Percentiles rank a stretch among this genome's conserved stretches.
phyloP scores from a whole-genome alignment of 2,888 invertebrate genomes.

The Cacoxenus indagator region DNA sequence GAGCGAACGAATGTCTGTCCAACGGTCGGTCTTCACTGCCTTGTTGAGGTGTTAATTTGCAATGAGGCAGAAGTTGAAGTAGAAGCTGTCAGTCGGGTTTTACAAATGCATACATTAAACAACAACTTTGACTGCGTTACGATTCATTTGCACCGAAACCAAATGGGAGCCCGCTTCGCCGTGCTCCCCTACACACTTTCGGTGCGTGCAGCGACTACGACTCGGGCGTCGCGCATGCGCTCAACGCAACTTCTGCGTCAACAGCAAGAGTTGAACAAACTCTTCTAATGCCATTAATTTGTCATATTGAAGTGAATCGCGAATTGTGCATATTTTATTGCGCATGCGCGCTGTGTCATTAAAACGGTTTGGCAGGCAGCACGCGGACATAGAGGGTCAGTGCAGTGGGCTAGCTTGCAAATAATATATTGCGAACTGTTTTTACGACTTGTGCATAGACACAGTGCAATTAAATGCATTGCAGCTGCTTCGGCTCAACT shows the following conservation, averaged over 20 bases:
- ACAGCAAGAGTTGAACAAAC: conserved; percentile 12
- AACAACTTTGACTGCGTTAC: neutral
- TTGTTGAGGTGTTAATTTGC: conserved; percentile 27
- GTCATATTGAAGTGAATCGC: conserved; percentile 32
- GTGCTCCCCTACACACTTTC: neutral
- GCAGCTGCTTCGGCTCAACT: neutral
- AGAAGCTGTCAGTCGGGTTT: conserved; percentile 22
- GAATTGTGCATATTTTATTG: conserved; percentile 24
- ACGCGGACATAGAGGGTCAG: neutral
- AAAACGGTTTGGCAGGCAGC: too few relatives aligned
- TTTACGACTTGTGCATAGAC: neutral
- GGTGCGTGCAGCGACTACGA: too few relatives aligned
- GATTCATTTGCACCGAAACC: conserved; percentile 3
- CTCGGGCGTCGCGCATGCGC: conserved; percentile 8
- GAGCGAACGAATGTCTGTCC: neutral
- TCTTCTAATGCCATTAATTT: conserved; percentile 34
- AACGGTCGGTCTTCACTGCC: neutral
- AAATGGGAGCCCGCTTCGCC: neutral
- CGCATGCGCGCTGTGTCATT: conserved; percentile 18
- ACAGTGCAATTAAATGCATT: conserved; percentile 6
- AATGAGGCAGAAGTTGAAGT: conserved; percentile 9
- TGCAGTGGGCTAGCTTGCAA: neutral
- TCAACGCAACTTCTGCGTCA: neutral
- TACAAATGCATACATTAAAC: conserved; percentile 21
- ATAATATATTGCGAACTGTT: neutral